Percentiles rank a stretch among this genome's conserved stretches.
These are phyloP conservation scores for Phortica okadai DNA, from an alignment of 2,888 invertebrate genomes.

Conservation along the genomic window DNA sequence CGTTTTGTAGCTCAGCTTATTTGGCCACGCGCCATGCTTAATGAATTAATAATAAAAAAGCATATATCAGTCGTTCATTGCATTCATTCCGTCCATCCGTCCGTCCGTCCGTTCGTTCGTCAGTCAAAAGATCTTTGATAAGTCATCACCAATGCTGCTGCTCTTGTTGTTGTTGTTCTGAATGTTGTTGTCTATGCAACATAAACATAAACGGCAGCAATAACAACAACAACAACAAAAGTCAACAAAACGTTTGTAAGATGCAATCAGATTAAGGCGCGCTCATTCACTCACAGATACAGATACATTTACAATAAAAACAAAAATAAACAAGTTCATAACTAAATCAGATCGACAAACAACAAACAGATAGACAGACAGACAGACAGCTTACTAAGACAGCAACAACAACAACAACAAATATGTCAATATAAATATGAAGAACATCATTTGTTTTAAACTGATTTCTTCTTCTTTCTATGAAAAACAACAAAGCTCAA, in stretches of 20 bases:
- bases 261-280: constrained; percentile 27
- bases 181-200: not conserved
- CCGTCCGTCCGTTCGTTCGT: not conserved
- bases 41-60: constrained; percentile 23
- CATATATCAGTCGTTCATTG: not conserved
- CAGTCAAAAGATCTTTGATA: constrained; percentile 4
- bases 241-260: constrained; percentile 24
- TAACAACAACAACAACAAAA: constrained; percentile 1
- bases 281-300: constrained; percentile 10
- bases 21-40: constrained; percentile 17
- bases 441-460: too few relatives aligned
- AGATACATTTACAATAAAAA: constrained; percentile 1
- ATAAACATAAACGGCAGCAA: constrained; percentile 24
- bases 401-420: constrained; percentile 26
- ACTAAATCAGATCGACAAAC: constrained; percentile 54
- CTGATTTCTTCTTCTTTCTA: too few relatives aligned
- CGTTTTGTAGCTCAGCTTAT: not conserved
- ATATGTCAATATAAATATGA: not conserved
- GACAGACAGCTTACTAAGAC: constrained; percentile 11
- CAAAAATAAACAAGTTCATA: constrained; percentile 24
- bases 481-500: too few relatives aligned
- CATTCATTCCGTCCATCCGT: constrained; percentile 6
- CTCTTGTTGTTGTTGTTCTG: not conserved
- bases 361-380: constrained; percentile 38
- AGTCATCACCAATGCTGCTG: constrained; percentile 2